Conservation (phyloP, 2,888 invertebrate genomes). For the Tachina grossa region DNA sequence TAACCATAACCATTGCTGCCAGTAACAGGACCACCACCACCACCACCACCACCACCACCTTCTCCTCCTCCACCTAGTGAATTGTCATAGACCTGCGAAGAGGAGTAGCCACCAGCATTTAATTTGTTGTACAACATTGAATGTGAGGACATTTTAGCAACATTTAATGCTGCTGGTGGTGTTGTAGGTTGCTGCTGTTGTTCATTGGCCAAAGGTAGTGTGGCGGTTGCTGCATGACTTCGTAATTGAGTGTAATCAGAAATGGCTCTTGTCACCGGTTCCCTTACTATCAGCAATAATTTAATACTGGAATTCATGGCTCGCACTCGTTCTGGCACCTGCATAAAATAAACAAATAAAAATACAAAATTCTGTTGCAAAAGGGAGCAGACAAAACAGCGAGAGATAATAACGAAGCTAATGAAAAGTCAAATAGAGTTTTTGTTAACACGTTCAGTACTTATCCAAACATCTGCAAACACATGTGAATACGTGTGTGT, state of each 20-base stretch:
- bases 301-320: constrained; percentile 97
- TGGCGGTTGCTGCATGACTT: constrained; percentile 91
- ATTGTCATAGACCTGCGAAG: constrained; percentile 78
- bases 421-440: constrained; percentile 61
- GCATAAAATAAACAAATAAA: constrained; percentile 57
- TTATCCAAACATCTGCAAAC: neutral
- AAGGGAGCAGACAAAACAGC: neutral
- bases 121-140: constrained; percentile 78
- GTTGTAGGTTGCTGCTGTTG: constrained; percentile 33
- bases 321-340: constrained; percentile 96
- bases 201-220: constrained; percentile 84
- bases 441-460: constrained; percentile 12
- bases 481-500: neutral
- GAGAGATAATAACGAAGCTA: constrained; percentile 51
- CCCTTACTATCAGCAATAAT: constrained; percentile 95
- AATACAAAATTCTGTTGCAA: constrained; percentile 12
- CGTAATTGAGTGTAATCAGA: constrained; percentile 98
- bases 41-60: constrained; percentile 72
- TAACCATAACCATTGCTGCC: constrained; percentile 40
- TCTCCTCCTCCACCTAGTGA: constrained; percentile 77
- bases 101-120: constrained; percentile 73
- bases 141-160: constrained; percentile 68
- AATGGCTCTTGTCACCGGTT: constrained; percentile 97
- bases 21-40: constrained; percentile 28
- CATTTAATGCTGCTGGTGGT: constrained; percentile 43